Evolutionary conservation across 2,797 vertebrate species (phyloP).

Genomic region (Macrochelys suwanniensis): DNA sequence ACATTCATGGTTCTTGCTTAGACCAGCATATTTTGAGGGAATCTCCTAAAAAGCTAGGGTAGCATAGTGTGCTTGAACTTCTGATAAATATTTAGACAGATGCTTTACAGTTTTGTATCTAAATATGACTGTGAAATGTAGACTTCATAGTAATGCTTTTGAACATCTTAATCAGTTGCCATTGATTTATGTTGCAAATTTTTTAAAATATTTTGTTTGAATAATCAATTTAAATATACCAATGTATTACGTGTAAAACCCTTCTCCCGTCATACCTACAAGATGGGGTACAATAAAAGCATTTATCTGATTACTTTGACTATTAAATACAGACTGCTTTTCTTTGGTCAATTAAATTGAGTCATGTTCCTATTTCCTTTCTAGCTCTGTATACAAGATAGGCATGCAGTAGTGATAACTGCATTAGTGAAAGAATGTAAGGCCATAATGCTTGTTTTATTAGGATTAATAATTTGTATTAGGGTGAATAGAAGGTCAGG

Average conservation of each 20-base stretch:
- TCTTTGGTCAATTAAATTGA: constrained; percentile 8
- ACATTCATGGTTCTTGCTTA: neutral
- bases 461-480: constrained; percentile 8
- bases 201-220: neutral
- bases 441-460: constrained; percentile 1
- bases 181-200: neutral
- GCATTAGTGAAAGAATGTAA: neutral
- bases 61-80: constrained; percentile 16
- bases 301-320: neutral
- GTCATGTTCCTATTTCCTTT: neutral
- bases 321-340: neutral
- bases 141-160: neutral
- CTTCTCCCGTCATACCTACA: neutral
- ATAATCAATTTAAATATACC: too few species aligned
- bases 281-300: neutral
- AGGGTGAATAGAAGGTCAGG: neutral
- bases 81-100: neutral
- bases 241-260: neutral
- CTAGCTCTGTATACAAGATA: neutral
- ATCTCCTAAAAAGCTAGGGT: neutral
- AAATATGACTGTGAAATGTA: neutral
- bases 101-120: neutral
- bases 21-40: neutral
- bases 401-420: neutral
- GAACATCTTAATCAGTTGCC: neutral